Base-by-base conservation (phyloP, 2,113 vertebrate genomes). In the Sprattus sprattus region DNA sequence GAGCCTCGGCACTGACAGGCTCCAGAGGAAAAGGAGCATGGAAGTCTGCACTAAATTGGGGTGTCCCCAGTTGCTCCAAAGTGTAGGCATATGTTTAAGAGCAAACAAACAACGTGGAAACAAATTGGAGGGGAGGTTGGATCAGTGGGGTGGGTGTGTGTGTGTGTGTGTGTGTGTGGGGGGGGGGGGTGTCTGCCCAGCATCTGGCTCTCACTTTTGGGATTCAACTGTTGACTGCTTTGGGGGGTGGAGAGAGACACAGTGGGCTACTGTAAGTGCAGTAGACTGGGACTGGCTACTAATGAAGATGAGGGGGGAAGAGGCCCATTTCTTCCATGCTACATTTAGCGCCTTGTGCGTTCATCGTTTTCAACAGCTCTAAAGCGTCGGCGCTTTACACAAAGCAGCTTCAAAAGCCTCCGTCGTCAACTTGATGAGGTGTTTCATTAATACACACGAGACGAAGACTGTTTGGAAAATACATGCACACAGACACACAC, bases 91-190 rank as follows among this genome's bases (percentile, higher is more conserved):
- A 39, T 78, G 71, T 78, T 15, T 78, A 3, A 32, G 15, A 32
- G 71, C 9, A 78, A 78, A 78, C 71, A 78, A 78, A 78, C 71
- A 78, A 78, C 39, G 67, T 3, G 54, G 54, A 57, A 6, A 60
- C 18, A 60, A 60, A 60, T 18, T 60, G 54, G 54, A 60, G 11
- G 39, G 71, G 71, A 28, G 64, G 25, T 10, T 71, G 64, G 28
- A 39, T 39, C 39, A 39, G 39, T 39, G 39, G 39, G 39, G 39
- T 39, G 39, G 39, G 39, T 1, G 39, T 39, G 39, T n/a, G n/a
- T n/a, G n/a, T n/a, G 39, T 39, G 39, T 1, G 39, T 1, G 39
- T 39, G 39, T 1, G 39, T 1, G 39, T 39, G 39, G 39, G 39
- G 39, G 39, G 1, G 39, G 39, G 39, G 39, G 10, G 2, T 13